Base-by-base conservation (phyloP, 2,888 invertebrate genomes). In the Allophyes oxyacanthae region DNA sequence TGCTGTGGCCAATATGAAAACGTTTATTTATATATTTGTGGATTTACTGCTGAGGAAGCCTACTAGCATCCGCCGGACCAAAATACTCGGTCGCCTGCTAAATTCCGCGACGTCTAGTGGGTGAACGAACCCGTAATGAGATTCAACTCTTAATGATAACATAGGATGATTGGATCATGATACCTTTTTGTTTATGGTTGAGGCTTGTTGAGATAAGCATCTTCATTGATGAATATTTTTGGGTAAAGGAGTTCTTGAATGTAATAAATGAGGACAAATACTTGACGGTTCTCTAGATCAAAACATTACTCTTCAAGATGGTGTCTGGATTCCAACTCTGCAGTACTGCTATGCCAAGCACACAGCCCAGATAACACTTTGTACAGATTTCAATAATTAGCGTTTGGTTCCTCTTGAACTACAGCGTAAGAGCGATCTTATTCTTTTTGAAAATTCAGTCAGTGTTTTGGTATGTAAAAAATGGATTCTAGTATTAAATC, bases 91-190 rank as follows among this genome's bases (percentile, higher is more conserved):
- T 59, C 77, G 83, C 78, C 82, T 78, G 84, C 87, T 90, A 88
- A 90, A 93, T 93, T 92, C 93, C 92, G 89, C 91, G 92, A 90
- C 92, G 92, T 91, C 93, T 88, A 87, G 87, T 78, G 86, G 92
- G 90, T 90, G 86, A 87, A 90, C 83, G 92, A 89, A 87, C 92
- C 84, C 79, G 68, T 79, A 73, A 78, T 84, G 78, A 81, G 82
- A 81, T 81, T 81, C 77, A 66, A 69, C 68, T 74, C 69, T 66
- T 75, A 80, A 79, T 81, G 79, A 83, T 84, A 85, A 85, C 78
- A 81, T 77, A 78, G 56, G 75, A 69, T 52, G 53, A 43, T 48
- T 78, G 56, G 75, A 69, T 50, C 55, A 43, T 48, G 57, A 56
- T 69, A 64, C 61, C 60, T 54, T 38, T 42, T 52, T 52, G 45